These are phyloP conservation scores for Thymelicus acteon DNA, from an alignment of 2,888 invertebrate genomes.

Conservation along the genomic window DNA sequence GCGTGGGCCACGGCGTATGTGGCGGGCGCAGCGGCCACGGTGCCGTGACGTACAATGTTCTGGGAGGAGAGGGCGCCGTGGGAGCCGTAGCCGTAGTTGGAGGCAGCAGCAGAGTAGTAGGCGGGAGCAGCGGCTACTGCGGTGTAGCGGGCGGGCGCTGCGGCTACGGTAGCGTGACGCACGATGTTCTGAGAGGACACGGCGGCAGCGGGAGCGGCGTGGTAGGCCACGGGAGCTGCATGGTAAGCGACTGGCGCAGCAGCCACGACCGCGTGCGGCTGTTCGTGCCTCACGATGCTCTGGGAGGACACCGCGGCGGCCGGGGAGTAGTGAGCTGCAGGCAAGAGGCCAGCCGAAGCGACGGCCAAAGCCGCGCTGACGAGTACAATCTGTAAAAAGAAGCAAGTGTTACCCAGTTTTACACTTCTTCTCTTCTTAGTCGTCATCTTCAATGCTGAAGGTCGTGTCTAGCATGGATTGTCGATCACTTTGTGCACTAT, in stretches of 20 bases:
- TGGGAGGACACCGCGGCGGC: constrained; percentile 62
- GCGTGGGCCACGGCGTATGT: constrained; percentile 51
- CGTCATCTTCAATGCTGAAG: too few relatives aligned
- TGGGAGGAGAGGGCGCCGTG: constrained; percentile 70
- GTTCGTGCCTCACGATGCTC: constrained; percentile 68
- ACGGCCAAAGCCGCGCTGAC: constrained; percentile 50
- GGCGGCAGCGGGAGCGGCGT: constrained; percentile 30
- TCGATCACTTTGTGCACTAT: too few relatives aligned
- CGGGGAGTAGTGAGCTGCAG: constrained; percentile 47
- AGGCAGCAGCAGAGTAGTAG: constrained; percentile 54
- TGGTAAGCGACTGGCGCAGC: constrained; percentile 58
- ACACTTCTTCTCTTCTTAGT: too few relatives aligned
- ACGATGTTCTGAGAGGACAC: constrained; percentile 56
- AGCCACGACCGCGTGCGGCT: constrained; percentile 53
- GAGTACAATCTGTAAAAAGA: constrained; percentile 42
- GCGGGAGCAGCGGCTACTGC: constrained; percentile 57
- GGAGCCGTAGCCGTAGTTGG: constrained; percentile 48
- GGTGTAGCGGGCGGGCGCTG: neutral
- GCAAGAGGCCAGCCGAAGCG: constrained; percentile 46
- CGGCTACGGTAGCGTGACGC: constrained; percentile 53
- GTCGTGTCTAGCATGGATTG: too few relatives aligned
- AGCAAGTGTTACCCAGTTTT: neutral
- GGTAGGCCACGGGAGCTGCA: constrained; percentile 38
- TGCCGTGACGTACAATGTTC: constrained; percentile 66
- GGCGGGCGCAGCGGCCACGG: constrained; percentile 45